These are phyloP conservation scores for Zygaena filipendulae DNA, from an alignment of 2,888 invertebrate species.

Conservation along the genomic window DNA sequence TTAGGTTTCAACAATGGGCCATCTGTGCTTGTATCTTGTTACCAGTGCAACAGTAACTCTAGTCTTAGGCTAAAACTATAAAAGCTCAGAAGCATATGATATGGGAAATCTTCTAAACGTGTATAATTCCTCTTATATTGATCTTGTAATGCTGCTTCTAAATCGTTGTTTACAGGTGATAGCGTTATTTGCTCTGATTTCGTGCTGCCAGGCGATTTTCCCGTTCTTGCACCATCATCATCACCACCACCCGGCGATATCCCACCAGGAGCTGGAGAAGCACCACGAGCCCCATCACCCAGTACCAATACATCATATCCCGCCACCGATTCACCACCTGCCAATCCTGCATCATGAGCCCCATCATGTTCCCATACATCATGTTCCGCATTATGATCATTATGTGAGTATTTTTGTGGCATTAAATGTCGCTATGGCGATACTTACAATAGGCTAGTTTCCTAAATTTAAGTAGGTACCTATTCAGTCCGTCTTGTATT, in stretches of 20 bases:
- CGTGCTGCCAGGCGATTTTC: constrained; percentile 48
- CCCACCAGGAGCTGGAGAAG: constrained; percentile 51
- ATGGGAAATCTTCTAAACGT: no score
- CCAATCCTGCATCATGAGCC: constrained; percentile 29
- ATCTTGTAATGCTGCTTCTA: no score
- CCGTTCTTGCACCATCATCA: constrained; percentile 42
- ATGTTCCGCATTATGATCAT: constrained; percentile 36
- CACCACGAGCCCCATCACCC: constrained; percentile 42
- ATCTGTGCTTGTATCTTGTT: no score
- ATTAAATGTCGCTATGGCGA: neutral
- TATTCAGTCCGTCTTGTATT: no score
- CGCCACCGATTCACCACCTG: constrained; percentile 20
- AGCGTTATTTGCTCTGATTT: constrained; percentile 31
- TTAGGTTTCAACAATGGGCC: no score
- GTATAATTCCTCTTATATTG: no score
- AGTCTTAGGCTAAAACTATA: no score
- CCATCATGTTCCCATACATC: constrained; percentile 29
- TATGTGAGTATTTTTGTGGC: no score
- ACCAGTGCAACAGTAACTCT: no score
- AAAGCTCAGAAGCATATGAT: no score
- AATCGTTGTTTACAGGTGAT: constrained; percentile 35
- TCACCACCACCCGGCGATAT: constrained; percentile 42
- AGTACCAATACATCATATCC: constrained; percentile 24
- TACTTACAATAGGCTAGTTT: no score
- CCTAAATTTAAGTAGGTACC: no score